phyloP scores from a whole-genome alignment of 2,888 invertebrate genomes.

The Lobophora halterata region DNA sequence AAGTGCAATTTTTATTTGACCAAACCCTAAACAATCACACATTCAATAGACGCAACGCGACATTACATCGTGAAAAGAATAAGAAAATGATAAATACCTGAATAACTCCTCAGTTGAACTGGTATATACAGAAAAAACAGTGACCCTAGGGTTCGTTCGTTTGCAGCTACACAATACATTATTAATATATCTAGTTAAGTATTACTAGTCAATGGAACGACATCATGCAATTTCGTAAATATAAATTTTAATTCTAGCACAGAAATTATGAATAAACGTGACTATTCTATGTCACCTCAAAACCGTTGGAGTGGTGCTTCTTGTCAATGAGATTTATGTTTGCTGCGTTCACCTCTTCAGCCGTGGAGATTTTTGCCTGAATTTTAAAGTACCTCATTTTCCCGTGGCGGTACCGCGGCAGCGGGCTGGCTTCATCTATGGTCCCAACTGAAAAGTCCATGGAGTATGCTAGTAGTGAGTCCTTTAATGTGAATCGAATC shows the following conservation, averaged over 20 bases:
- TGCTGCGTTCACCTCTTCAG: constrained; percentile 40
- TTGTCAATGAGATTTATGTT: constrained; percentile 31
- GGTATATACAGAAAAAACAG: constrained; percentile 64
- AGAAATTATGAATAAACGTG: constrained; percentile 45
- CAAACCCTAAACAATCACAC: constrained; percentile 57
- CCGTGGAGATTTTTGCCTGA: constrained; percentile 45
- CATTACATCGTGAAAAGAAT: constrained; percentile 60
- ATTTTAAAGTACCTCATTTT: constrained; percentile 72
- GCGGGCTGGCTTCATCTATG: constrained; percentile 50
- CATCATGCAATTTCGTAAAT: constrained; percentile 57
- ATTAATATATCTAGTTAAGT: constrained; percentile 48
- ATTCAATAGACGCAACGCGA: constrained; percentile 55
- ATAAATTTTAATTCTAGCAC: constrained; percentile 43
- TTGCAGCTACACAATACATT: constrained; percentile 61
- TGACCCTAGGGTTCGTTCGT: constrained; percentile 61
- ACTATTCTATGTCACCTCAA: constrained; percentile 75
- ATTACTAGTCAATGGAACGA: constrained; percentile 53
- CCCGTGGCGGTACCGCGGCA: constrained; percentile 22
- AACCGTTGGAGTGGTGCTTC: constrained; percentile 47
- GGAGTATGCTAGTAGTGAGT: constrained; percentile 68
- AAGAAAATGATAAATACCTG: constrained; percentile 76
- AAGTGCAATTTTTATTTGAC: constrained; percentile 45
- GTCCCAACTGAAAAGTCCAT: constrained; percentile 79
- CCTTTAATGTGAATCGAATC: constrained; percentile 43
- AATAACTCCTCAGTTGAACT: constrained; percentile 72